Evolutionary conservation across 2,888 invertebrate species (phyloP).

Genomic region (Nebria brevicollis): DNA sequence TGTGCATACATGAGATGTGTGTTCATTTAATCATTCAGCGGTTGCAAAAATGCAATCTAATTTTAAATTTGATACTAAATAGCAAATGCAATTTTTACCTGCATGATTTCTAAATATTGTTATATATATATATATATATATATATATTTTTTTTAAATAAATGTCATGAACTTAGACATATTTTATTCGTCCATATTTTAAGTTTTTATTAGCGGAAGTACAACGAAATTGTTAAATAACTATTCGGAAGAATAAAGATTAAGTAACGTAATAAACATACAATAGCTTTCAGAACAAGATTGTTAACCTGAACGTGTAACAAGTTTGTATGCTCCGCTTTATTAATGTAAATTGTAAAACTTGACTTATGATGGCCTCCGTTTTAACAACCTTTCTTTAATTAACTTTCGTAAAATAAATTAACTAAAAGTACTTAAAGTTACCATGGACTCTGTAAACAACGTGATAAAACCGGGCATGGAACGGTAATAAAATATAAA

Average conservation of each 20-base stretch:
- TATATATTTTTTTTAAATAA: too few species aligned
- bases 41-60: too few species aligned
- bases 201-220: too few species aligned
- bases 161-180: too few species aligned
- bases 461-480: constrained; percentile 17
- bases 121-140: too few species aligned
- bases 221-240: too few species aligned
- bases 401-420: constrained; percentile 1
- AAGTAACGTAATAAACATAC: background rate
- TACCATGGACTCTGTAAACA: constrained; percentile 5
- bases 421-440: constrained; percentile 7
- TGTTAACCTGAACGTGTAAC: background rate
- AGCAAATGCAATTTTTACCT: too few species aligned
- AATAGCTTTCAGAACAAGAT: background rate
- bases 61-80: too few species aligned
- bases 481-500: constrained; percentile 11
- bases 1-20: too few species aligned
- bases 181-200: too few species aligned
- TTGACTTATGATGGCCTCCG: background rate
- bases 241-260: background rate
- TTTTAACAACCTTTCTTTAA: constrained; percentile 1
- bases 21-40: too few species aligned
- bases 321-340: background rate
- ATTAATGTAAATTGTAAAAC: constrained; percentile 1
- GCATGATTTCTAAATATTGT: too few species aligned